A percentile compares a stretch with the other conserved stretches of the same genome.
These are phyloP conservation scores for Philaethria dido DNA, from an alignment of 2,888 invertebrate genomes.

Conservation along the genomic window DNA sequence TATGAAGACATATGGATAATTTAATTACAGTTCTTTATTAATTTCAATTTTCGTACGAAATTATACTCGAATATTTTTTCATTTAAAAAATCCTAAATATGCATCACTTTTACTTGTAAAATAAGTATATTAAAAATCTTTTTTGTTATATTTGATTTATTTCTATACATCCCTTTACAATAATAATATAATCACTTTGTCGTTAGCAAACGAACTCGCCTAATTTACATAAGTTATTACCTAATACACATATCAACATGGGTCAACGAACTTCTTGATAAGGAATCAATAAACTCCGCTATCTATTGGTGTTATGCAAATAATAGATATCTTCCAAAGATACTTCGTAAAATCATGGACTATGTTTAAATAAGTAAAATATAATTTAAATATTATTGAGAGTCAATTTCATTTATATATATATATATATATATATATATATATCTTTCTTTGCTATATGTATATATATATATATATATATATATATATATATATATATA, in stretches of 20 bases:
- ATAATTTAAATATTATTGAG: too few species aligned
- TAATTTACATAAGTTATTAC: slow-evolving; percentile 43
- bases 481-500: too few species aligned
- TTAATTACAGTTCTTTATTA: too few species aligned
- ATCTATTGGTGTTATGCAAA: slow-evolving; percentile 53
- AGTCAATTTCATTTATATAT: neutral
- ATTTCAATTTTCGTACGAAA: too few species aligned
- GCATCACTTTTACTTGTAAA: too few species aligned
- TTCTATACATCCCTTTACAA: neutral
- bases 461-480: too few species aligned
- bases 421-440: too few species aligned
- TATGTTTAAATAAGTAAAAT: too few species aligned
- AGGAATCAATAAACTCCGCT: slow-evolving; percentile 72
- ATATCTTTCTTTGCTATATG: too few species aligned
- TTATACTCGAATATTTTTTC: too few species aligned
- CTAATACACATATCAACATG: slow-evolving; percentile 54
- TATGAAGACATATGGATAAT: too few species aligned
- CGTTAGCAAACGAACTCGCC: slow-evolving; percentile 31
- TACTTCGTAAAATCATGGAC: neutral
- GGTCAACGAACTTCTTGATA: slow-evolving; percentile 66
- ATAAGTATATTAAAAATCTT: neutral
- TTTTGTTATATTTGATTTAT: neutral
- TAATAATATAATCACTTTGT: slow-evolving; percentile 26
- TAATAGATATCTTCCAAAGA: slow-evolving; percentile 39
- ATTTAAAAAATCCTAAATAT: too few species aligned